Percentiles rank a stretch among this genome's conserved stretches.
phyloP scores from a whole-genome alignment of 1,140 invertebrate species.

The Ectropis grisescens region DNA sequence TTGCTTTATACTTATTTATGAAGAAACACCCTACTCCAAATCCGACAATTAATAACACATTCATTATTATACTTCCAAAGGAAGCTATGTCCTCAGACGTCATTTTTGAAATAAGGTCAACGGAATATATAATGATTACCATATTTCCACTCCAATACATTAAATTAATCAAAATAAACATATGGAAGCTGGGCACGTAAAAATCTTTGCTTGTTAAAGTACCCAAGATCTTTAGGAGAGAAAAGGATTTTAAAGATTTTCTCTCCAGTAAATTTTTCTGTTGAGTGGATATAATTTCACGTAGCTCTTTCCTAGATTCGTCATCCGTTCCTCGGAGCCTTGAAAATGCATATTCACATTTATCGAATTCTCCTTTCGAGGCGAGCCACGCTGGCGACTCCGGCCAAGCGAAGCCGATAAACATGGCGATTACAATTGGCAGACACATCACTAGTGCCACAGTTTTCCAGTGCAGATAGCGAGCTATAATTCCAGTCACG shows the following conservation, averaged over 20 bases:
- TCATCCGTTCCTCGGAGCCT: constrained; percentile 5
- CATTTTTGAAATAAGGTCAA: background rate
- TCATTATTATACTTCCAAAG: background rate
- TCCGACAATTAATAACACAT: background rate
- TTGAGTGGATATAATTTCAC: constrained; percentile 1
- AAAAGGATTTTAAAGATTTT: background rate
- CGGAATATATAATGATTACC: background rate
- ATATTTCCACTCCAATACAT: background rate
- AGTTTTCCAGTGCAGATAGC: constrained; percentile 10
- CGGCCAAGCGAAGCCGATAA: constrained; percentile 3
- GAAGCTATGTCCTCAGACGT: background rate
- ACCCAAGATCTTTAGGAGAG: background rate
- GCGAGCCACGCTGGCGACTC: constrained; percentile 9
- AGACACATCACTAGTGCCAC: constrained; percentile 2
- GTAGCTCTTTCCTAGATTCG: constrained; percentile 4
- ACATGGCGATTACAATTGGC: constrained; percentile 2
- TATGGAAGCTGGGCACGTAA: constrained; percentile 6
- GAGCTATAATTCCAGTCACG: constrained; percentile 3
- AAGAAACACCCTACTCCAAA: background rate
- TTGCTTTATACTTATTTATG: constrained; percentile 1
- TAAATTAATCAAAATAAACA: background rate
- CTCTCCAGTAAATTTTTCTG: background rate
- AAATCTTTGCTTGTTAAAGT: constrained; percentile 2
- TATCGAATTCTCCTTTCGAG: constrained; percentile 4
- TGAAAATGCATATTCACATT: constrained; percentile 5